Evolutionary conservation across 2,888 invertebrate species (phyloP), one percentile per base, ranked within the genome.

Genomic region (Tanytarsus gracilentus): DNA sequence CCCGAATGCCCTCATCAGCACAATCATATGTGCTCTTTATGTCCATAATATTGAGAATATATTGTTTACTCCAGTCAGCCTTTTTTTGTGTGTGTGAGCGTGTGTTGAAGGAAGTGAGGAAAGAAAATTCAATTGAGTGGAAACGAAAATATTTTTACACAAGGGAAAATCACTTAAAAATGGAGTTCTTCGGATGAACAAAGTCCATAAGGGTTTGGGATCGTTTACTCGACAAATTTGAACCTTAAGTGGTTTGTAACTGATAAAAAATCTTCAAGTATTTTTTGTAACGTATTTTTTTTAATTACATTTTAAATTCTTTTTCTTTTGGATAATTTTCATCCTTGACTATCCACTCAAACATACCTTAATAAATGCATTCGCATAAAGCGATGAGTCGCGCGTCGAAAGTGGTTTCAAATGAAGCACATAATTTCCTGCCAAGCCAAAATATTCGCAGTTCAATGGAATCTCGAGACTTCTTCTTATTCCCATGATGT

Each of bases 1-100:
- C 89, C 0, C 85, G 79, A 11, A 90, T 81, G 0, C 88, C 88
- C 1, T 77, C 76, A 67, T 81, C 80, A 65, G 86, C 88, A 71
- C 90, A 90, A 0, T 89, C 90, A 69, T 88, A 85, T 66, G 90
- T 86, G 62, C 88, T 88, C 25, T 85, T 80, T 0, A 88, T 88
- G 70, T 87, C 86, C 2, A 90, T 88, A 14, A 58, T 58, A 74
- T 89, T 89, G 70, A 90, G 81, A 16, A 88, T 87, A 69, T 87
- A 91, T 69, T 88, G 84, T 65, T 87, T 84, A 58, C 88, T 89
- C 88, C 88, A 88, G 66, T 86, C 85, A 49, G 87, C 88, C 85
- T 86, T 71, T n/a, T n/a, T n/a, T n/a, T n/a, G n/a, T n/a, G n/a
- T n/a, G n/a, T n/a, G n/a, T n/a, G n/a, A n/a, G n/a, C n/a, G n/a